These are phyloP conservation scores for Bubo blakistoni DNA, from an alignment of 2,113 vertebrate species.

Conservation along the genomic window DNA sequence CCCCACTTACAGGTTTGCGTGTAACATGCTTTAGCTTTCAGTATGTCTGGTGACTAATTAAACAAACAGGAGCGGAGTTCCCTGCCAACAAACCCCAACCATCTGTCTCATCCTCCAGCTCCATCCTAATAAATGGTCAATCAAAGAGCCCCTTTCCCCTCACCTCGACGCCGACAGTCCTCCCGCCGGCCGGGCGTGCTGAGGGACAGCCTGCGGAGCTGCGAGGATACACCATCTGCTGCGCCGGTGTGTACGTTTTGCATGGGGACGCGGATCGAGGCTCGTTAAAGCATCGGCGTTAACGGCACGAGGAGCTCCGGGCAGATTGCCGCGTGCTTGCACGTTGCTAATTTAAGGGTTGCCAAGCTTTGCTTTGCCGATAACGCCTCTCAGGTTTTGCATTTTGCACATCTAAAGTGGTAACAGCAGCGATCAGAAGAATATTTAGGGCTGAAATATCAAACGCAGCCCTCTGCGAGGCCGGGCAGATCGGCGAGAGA, in stretches of 20 bases:
- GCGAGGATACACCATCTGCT: background rate
- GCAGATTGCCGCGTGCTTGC: background rate
- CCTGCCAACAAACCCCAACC: constrained; percentile 27
- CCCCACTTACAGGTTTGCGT: background rate
- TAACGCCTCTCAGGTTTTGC: background rate
- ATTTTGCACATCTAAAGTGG: background rate
- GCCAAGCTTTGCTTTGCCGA: background rate
- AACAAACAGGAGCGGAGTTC: constrained; percentile 24
- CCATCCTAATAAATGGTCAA: background rate
- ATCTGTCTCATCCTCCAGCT: background rate
- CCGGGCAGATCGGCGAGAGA: rapidly evolving
- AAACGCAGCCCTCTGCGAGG: background rate
- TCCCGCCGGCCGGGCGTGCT: background rate
- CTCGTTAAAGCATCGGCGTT: background rate
- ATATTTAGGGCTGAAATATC: background rate
- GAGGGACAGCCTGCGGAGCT: rapidly evolving
- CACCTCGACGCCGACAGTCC: background rate
- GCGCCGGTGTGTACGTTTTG: rapidly evolving
- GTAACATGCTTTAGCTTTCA: background rate
- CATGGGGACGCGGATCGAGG: background rate
- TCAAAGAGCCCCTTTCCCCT: background rate
- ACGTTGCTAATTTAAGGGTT: background rate
- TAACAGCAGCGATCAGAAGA: background rate
- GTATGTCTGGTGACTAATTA: constrained; percentile 28
- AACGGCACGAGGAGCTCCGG: background rate